Percentiles rank a stretch among this genome's conserved stretches.
These are phyloP conservation scores for Dendrolimus houi DNA, from an alignment of 2,888 invertebrate genomes.

Conservation along the genomic window DNA sequence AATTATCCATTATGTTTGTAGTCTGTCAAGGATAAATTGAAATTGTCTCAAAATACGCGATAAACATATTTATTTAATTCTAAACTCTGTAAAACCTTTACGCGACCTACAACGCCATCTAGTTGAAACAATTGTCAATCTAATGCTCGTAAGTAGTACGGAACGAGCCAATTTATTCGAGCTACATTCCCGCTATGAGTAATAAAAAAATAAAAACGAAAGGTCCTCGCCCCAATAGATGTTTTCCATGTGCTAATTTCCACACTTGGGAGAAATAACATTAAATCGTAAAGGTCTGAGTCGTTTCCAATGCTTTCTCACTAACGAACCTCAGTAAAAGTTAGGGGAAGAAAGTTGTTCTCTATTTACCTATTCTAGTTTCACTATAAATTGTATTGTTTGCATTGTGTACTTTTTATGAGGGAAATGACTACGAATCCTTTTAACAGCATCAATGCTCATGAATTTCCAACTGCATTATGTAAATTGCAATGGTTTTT, in stretches of 20 bases:
- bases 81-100: too few species aligned
- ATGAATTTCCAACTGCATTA: too few species aligned
- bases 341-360: conserved; percentile 27
- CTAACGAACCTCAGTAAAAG: conserved; percentile 59
- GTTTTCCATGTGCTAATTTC: conserved; percentile 62
- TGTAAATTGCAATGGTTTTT: too few species aligned
- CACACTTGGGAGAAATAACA: conserved; percentile 67
- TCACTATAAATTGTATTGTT: background rate
- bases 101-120: too few species aligned
- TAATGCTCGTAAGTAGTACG: too few species aligned
- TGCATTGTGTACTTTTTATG: background rate
- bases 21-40: too few species aligned
- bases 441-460: conserved; percentile 1
- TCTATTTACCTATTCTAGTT: background rate
- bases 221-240: conserved; percentile 28
- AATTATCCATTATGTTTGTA: too few species aligned
- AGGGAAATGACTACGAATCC: background rate
- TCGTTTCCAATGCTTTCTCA: conserved; percentile 42
- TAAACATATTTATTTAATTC: too few species aligned
- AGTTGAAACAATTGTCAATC: too few species aligned
- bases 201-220: conserved; percentile 18
- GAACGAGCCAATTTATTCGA: background rate
- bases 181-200: conserved; percentile 2
- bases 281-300: conserved; percentile 46
- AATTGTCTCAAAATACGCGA: too few species aligned